phyloP scores from a whole-genome alignment of 2,797 vertebrate genomes.

The Melanotaenia parkinsoni region DNA sequence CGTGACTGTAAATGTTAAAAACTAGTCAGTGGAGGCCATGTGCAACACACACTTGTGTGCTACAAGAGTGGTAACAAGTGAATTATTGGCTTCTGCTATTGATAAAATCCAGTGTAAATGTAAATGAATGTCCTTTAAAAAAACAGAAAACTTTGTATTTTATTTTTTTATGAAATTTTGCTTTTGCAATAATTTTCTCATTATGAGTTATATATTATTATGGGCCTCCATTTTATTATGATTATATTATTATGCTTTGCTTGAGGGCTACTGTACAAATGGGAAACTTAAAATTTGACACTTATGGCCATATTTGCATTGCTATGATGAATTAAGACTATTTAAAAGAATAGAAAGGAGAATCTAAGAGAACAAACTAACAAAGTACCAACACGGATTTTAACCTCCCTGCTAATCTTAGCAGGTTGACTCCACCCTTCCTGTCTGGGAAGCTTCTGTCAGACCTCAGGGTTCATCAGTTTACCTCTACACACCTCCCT shows the following conservation, averaged over 20 bases:
- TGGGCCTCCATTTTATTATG: no score
- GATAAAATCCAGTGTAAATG: not conserved
- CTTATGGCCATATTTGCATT: not conserved
- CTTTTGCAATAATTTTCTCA: no score
- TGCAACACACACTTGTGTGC: not conserved
- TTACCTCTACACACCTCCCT: slow-evolving; percentile 60
- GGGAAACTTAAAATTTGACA: not conserved
- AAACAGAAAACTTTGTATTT: no score
- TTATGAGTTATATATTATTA: no score
- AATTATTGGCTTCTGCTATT: not conserved
- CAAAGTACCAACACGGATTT: slow-evolving; percentile 50
- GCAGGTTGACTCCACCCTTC: slow-evolving; percentile 80
- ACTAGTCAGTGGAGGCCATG: not conserved
- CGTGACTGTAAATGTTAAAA: not conserved
- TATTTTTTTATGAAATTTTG: no score
- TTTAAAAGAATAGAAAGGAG: not conserved
- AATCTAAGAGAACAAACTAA: slow-evolving; percentile 32
- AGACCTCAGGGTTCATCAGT: slow-evolving; percentile 66
- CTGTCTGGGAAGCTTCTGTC: slow-evolving; percentile 61
- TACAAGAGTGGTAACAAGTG: not conserved
- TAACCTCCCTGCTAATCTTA: slow-evolving; percentile 73
- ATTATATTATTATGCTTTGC: not conserved
- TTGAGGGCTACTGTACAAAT: not conserved
- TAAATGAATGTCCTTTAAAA: not conserved
- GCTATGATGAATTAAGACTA: not conserved